Evolutionary conservation across 2,888 invertebrate species (phyloP).

Genomic region (Tiliacea citrago): DNA sequence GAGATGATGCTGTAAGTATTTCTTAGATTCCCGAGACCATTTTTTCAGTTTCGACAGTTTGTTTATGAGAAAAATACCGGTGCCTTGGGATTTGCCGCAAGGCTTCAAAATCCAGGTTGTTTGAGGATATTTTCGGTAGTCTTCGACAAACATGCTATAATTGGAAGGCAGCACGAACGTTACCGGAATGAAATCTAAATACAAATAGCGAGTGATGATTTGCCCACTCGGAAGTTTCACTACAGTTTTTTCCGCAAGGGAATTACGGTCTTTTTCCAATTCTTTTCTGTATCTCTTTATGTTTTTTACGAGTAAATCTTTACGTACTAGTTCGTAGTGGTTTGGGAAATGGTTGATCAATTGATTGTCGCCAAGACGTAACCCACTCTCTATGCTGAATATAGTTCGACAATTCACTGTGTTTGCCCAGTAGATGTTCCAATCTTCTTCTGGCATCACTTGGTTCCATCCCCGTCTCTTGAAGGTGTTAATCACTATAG

Average conservation of each 20-base stretch:
- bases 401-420: slow-evolving; percentile 96
- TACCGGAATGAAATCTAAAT: slow-evolving; percentile 97
- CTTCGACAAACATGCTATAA: slow-evolving; percentile 98
- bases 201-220: slow-evolving; percentile 92
- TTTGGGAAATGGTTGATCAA: slow-evolving; percentile 98
- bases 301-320: slow-evolving; percentile 98
- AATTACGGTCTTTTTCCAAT: slow-evolving; percentile 96
- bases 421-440: slow-evolving; percentile 98
- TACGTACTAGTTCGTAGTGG: slow-evolving; percentile 97
- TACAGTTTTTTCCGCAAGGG: slow-evolving; percentile 93
- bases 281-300: slow-evolving; percentile 98
- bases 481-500: slow-evolving; percentile 76
- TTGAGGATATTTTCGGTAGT: slow-evolving; percentile 97
- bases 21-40: slow-evolving; percentile 96
- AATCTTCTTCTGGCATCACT: slow-evolving; percentile 96
- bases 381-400: slow-evolving; percentile 90
- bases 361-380: slow-evolving; percentile 94
- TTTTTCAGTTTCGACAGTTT: slow-evolving; percentile 97
- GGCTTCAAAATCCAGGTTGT: slow-evolving; percentile 99
- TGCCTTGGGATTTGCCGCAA: slow-evolving; percentile 97
- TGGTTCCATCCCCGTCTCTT: slow-evolving; percentile 92
- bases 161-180: slow-evolving; percentile 98
- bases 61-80: slow-evolving; percentile 98
- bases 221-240: slow-evolving; percentile 90
- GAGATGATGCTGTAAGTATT: slow-evolving; percentile 95